Percentiles rank a stretch among this genome's conserved stretches.
Evolutionary conservation across 2,113 vertebrate species (phyloP).

Genomic region (Dunckerocampus dactyliophorus): DNA sequence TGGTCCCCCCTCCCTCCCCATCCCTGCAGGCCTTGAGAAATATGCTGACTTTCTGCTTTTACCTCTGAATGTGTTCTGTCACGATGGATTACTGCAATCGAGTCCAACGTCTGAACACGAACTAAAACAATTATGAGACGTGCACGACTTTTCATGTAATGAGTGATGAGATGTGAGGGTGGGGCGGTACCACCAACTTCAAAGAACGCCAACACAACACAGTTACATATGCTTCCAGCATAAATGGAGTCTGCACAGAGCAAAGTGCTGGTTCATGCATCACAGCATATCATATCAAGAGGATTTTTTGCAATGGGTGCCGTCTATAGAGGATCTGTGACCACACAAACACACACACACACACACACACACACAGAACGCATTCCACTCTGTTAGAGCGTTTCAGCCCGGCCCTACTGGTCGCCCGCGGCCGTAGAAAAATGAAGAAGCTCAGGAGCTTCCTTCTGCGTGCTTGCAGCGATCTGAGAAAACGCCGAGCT

Average conservation of each 20-base stretch:
- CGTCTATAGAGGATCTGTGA: no score
- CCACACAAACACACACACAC: no score
- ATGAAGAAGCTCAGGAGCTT: neutral
- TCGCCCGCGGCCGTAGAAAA: no score
- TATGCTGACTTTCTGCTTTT: slow-evolving; percentile 20
- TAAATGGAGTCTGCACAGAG: no score
- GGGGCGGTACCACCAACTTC: no score
- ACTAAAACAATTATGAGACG: neutral
- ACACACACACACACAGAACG: slow-evolving; percentile 6
- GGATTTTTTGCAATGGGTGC: no score
- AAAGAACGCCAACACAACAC: no score
- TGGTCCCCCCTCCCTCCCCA: no score
- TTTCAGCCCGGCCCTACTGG: slow-evolving; percentile 21
- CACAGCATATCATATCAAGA: no score
- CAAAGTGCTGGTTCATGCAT: no score
- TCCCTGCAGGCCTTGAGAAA: neutral
- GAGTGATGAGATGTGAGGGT: no score
- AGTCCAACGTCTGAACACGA: slow-evolving; percentile 10
- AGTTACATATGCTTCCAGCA: no score
- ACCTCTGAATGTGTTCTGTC: slow-evolving; percentile 1
- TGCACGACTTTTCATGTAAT: neutral
- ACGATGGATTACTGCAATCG: slow-evolving; percentile 19
- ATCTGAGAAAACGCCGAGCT: neutral
- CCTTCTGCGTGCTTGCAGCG: neutral
- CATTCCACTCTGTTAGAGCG: slow-evolving; percentile 25